Evolutionary conservation across 1,140 invertebrate genomes (phyloP).

Genomic region (Leptopilina boulardi): DNA sequence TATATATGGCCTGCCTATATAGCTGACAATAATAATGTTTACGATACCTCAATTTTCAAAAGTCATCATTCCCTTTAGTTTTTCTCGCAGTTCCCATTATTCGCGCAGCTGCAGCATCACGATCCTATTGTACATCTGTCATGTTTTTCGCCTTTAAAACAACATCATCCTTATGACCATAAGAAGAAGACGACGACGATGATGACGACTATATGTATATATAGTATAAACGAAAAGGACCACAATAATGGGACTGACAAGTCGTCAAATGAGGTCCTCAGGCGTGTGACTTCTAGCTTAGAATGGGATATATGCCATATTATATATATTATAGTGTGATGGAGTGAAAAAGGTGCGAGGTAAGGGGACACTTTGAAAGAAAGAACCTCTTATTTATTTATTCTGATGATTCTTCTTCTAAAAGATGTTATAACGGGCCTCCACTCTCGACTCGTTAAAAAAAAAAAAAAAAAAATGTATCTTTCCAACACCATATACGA

Average conservation of each 20-base stretch:
- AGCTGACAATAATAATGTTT: slow-evolving; percentile 25
- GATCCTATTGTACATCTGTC: slow-evolving; percentile 71
- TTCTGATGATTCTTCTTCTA: slow-evolving; percentile 49
- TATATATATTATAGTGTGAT: slow-evolving; percentile 27
- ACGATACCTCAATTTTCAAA: slow-evolving; percentile 25
- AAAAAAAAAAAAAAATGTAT: too few species aligned
- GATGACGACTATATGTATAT: too few species aligned
- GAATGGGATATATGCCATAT: not conserved
- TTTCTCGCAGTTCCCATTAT: slow-evolving; percentile 52
- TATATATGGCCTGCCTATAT: not conserved
- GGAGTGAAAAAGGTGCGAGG: not conserved
- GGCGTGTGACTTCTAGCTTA: slow-evolving; percentile 18
- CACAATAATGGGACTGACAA: slow-evolving; percentile 10
- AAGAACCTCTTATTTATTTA: slow-evolving; percentile 63
- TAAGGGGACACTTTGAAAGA: slow-evolving; percentile 42
- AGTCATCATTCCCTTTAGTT: slow-evolving; percentile 19
- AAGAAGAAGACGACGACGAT: slow-evolving; percentile 63
- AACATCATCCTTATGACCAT: slow-evolving; percentile 69
- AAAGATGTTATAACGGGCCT: slow-evolving; percentile 42
- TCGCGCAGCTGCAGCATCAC: slow-evolving; percentile 72
- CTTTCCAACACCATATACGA: slow-evolving; percentile 42
- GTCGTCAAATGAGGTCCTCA: slow-evolving; percentile 21
- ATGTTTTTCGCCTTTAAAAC: slow-evolving; percentile 74
- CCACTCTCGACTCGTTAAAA: slow-evolving; percentile 59
- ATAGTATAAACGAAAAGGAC: too few species aligned